Percentiles rank a stretch among this genome's conserved stretches.
phyloP scores from a whole-genome alignment of 2,113 vertebrate species.

The Thunnus thynnus region DNA sequence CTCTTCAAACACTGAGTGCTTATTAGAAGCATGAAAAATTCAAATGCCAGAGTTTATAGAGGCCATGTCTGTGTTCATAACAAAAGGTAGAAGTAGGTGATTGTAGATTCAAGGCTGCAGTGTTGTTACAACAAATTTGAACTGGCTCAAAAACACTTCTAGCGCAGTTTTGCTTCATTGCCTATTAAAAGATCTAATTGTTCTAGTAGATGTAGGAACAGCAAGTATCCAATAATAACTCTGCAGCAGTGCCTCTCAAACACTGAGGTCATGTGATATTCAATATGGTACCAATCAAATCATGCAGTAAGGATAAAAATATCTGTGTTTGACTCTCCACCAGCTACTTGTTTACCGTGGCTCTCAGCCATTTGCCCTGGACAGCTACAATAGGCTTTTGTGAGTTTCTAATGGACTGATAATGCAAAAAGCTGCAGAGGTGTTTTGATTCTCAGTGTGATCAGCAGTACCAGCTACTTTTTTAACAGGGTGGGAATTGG shows the following conservation, averaged over 20 bases:
- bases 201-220: background rate
- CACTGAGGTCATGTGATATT: background rate
- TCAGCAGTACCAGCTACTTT: no score
- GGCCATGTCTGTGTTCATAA: slow-evolving; percentile 15
- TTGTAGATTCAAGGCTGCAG: slow-evolving; percentile 14
- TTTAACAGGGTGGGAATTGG: no score
- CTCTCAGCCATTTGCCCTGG: no score
- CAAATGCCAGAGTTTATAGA: slow-evolving; percentile 19
- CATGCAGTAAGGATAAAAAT: background rate
- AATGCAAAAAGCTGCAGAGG: background rate
- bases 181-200: background rate
- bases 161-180: background rate
- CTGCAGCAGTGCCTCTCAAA: background rate
- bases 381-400: no score
- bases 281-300: background rate
- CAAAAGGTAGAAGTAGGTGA: background rate
- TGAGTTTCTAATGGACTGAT: background rate
- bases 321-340: no score
- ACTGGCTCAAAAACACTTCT: background rate
- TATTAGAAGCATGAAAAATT: background rate
- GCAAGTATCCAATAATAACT: background rate
- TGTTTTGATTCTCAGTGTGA: background rate
- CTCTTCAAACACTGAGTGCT: slow-evolving; percentile 6
- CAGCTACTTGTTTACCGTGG: no score
- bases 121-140: background rate